Conservation (phyloP, 2,888 invertebrate genomes). For the Leucophora obtusa region DNA sequence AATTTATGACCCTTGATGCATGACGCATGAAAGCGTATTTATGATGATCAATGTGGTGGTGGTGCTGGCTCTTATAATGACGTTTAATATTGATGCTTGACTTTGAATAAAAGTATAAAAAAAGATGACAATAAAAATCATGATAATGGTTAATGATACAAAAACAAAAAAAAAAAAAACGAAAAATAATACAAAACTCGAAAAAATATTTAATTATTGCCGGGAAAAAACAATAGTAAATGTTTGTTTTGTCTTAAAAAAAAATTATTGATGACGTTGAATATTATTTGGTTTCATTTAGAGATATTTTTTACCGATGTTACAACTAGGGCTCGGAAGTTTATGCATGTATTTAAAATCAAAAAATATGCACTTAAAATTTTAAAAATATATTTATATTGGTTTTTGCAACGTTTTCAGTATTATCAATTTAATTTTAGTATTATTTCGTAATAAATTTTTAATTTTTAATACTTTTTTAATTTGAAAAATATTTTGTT, state of each 20-base stretch:
- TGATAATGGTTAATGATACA: constrained; percentile 39
- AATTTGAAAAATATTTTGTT: too few species aligned
- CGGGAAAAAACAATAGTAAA: background rate
- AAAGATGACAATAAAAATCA: constrained; percentile 32
- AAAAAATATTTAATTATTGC: background rate
- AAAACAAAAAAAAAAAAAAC: too few species aligned
- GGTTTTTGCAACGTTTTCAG: too few species aligned
- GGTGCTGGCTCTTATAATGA: background rate
- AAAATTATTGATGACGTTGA: background rate
- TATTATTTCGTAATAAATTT: too few species aligned
- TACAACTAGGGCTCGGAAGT: too few species aligned
- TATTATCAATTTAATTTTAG: too few species aligned
- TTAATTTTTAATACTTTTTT: too few species aligned
- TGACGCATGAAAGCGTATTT: constrained; percentile 33
- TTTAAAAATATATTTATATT: too few species aligned
- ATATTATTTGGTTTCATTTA: background rate
- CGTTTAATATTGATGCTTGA: constrained; percentile 56
- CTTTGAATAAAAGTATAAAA: constrained; percentile 49
- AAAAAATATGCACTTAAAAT: too few species aligned
- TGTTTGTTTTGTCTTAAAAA: background rate
- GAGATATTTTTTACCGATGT: too few species aligned
- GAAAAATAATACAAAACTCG: background rate
- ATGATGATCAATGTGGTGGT: constrained; percentile 21
- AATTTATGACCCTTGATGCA: background rate
- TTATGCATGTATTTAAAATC: too few species aligned